Conservation (phyloP, 2,113 vertebrate genomes). For the Amia ocellicauda region DNA sequence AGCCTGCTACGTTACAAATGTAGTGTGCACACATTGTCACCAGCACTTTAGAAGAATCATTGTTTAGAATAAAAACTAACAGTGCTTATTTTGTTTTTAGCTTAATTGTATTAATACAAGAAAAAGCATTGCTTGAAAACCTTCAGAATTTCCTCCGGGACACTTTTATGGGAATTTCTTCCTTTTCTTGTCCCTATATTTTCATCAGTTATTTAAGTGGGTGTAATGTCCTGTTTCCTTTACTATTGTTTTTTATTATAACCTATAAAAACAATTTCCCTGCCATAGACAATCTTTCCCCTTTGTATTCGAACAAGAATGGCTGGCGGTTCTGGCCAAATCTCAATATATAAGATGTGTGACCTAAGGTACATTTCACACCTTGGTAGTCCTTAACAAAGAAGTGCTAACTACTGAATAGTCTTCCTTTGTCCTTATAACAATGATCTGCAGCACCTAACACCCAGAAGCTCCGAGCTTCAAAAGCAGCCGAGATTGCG, state of each 20-base stretch:
- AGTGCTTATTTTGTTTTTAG: too few relatives aligned
- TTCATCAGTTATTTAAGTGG: background rate
- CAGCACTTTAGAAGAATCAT: too few relatives aligned
- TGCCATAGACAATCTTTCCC: constrained; percentile 18
- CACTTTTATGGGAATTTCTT: background rate
- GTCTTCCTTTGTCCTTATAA: constrained; percentile 60
- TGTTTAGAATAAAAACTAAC: too few relatives aligned
- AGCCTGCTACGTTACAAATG: too few relatives aligned
- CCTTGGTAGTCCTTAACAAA: constrained; percentile 61
- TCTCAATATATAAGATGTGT: constrained; percentile 56
- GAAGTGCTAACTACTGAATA: constrained; percentile 54
- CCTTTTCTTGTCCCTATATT: background rate
- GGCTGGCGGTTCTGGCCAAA: constrained; percentile 20
- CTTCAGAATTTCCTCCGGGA: too few relatives aligned
- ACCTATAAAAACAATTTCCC: background rate
- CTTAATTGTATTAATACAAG: too few relatives aligned
- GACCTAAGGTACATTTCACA: constrained; percentile 61
- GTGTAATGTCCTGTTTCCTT: background rate
- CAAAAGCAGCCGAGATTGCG: constrained; percentile 48
- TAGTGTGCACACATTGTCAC: too few relatives aligned
- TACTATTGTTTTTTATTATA: background rate
- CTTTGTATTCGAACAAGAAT: constrained; percentile 21
- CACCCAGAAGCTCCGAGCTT: constrained; percentile 49
- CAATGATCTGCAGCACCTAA: constrained; percentile 62
- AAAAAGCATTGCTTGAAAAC: too few relatives aligned